These are phyloP conservation scores for Spinus pinus DNA, from an alignment of 2,797 vertebrate species.

Conservation along the genomic window DNA sequence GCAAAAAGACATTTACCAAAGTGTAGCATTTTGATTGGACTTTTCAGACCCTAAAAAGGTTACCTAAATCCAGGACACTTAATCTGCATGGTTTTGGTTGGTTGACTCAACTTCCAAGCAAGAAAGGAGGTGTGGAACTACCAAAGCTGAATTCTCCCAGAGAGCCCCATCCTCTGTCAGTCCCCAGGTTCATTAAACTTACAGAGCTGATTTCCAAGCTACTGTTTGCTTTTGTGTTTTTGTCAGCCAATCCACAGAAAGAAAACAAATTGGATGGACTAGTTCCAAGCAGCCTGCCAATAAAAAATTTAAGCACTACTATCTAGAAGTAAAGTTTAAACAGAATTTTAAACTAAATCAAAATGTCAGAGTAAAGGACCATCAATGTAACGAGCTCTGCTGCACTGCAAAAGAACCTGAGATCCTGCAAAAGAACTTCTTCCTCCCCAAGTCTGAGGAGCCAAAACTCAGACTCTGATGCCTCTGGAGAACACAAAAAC, in stretches of 20 bases:
- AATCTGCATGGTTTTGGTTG: neutral
- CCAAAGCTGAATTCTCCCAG: neutral
- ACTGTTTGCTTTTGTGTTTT: slow-evolving; percentile 32
- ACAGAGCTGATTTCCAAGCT: neutral
- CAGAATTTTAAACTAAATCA: slow-evolving; percentile 61
- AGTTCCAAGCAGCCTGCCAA: slow-evolving; percentile 44
- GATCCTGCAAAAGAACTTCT: neutral
- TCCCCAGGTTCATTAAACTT: neutral
- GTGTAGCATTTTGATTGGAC: neutral
- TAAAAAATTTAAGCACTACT: slow-evolving; percentile 49
- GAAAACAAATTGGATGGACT: slow-evolving; percentile 17
- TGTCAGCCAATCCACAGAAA: slow-evolving; percentile 36
- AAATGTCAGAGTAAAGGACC: slow-evolving; percentile 49
- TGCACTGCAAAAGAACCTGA: slow-evolving; percentile 6
- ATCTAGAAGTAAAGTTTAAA: slow-evolving; percentile 48
- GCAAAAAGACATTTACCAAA: neutral
- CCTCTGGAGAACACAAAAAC: neutral
- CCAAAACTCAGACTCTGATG: neutral
- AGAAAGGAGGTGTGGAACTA: neutral
- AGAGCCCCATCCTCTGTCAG: neutral
- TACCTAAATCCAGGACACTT: neutral
- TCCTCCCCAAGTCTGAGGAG: neutral
- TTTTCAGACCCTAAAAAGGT: neutral
- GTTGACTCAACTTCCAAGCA: neutral
- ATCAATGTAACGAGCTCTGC: slow-evolving; percentile 10